Base-by-base conservation (phyloP, 2,888 invertebrate species). In the Phalera bucephala region DNA sequence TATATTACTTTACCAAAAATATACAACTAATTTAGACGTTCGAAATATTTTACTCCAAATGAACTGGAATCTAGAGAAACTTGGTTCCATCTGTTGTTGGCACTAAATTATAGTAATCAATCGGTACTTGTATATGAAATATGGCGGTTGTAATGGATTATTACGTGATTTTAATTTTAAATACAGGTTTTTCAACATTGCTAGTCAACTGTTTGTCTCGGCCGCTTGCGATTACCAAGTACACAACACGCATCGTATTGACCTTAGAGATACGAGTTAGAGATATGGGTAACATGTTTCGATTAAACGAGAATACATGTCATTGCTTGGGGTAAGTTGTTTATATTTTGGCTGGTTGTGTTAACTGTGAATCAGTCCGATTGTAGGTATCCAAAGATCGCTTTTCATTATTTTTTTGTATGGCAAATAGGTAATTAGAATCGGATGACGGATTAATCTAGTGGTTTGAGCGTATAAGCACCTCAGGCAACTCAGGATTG, bases 251-350 rank as follows among this genome's bases (percentile, higher is more conserved):
- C 3, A 38, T 45, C 12, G 23, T 31, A 30, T 26, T 32, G 62
- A 55, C 59, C 59, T 60, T 46, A 47, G 9, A 42, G 59, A 59
- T 57, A 61, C 35, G 14, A 36, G 26, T 31, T 40, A 29, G 41
- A 40, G 54, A 54, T 61, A 53, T 36, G 34, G 12, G 27, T 31
- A 30, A 43, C 39, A 38, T 34, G 21, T 23, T 30, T 34, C 42
- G 46, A 37, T 49, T 26, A 37, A 35, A 20, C 7, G 33, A 40
- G 53, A 50, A 52, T 42, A 20, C 49, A 40, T 36, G 36, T 27
- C 50, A 40, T 40, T 43, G 48, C 44, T 51, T 39, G 48, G 17
- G 35, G 15, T 8, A 21, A 19, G 20, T 25, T 31, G 33, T 38
- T 38, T 10, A 12, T 25, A 25, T 13, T 12, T 12, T 25, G 12